A percentile compares a stretch with the other conserved stretches of the same genome.
Evolutionary conservation across 2,797 vertebrate species (phyloP).

Genomic region (Epinephelus awoara): DNA sequence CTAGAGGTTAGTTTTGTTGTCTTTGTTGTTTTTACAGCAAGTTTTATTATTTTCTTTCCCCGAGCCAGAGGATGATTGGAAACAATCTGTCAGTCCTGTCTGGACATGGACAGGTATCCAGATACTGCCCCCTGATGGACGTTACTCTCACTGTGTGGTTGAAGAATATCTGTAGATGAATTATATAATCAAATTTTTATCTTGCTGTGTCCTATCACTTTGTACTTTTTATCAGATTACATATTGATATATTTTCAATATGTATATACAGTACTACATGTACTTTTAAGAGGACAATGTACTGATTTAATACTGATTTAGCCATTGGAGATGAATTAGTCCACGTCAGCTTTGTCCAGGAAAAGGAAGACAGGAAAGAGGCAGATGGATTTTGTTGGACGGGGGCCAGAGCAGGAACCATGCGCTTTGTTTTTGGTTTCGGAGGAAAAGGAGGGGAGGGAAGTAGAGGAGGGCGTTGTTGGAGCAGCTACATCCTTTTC

Average conservation of each 20-base stretch:
- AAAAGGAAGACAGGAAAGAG: constrained; percentile 48
- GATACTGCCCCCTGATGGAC: too few relatives aligned
- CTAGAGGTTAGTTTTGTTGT: too few relatives aligned
- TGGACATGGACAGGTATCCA: too few relatives aligned
- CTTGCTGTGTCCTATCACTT: neutral
- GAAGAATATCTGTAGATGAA: too few relatives aligned
- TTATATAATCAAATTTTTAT: too few relatives aligned
- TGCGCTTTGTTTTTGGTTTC: constrained; percentile 73
- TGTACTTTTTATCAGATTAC: neutral
- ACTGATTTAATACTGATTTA: constrained; percentile 12
- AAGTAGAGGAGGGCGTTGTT: constrained; percentile 67
- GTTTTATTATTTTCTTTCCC: too few relatives aligned
- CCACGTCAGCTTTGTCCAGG: constrained; percentile 48
- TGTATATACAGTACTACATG: neutral
- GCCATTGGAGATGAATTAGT: constrained; percentile 6
- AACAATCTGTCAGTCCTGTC: too few relatives aligned
- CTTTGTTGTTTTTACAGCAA: too few relatives aligned
- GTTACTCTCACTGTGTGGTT: too few relatives aligned
- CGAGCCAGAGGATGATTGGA: too few relatives aligned
- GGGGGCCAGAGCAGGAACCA: constrained; percentile 71
- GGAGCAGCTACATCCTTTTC: constrained; percentile 79
- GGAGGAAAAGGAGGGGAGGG: constrained; percentile 76
- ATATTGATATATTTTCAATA: neutral
- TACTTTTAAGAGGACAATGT: constrained; percentile 5
- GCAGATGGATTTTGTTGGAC: constrained; percentile 67